Percentiles rank a stretch among this genome's conserved stretches.
Evolutionary conservation across 1,140 invertebrate species (phyloP).

Genomic region (Melitaea cinxia): DNA sequence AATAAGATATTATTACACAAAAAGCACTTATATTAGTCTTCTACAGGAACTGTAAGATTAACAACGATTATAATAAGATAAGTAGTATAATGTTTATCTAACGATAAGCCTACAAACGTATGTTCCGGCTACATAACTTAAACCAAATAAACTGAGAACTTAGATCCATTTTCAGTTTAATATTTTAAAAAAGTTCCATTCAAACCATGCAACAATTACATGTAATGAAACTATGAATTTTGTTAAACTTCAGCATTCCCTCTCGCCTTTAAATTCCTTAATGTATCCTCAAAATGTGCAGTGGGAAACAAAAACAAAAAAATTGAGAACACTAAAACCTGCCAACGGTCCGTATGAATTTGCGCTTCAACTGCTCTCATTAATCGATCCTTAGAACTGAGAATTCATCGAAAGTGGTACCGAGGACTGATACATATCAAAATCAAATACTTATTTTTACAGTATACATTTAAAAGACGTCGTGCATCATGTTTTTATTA

Average conservation of each 20-base stretch:
- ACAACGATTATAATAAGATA: neutral
- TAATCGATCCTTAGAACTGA: constrained; percentile 3
- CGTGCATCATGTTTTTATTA: no score
- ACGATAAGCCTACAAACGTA: neutral
- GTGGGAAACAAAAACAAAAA: constrained; percentile 32
- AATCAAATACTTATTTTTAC: no score
- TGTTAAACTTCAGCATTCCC: constrained; percentile 7
- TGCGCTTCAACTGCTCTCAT: constrained; percentile 27
- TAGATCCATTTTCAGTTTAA: neutral
- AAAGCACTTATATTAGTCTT: neutral
- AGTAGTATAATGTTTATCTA: neutral
- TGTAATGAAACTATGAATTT: neutral
- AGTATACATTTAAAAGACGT: no score
- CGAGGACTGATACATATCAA: no score
- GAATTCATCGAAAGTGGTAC: neutral
- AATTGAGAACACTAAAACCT: constrained; percentile 29
- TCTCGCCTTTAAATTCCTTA: constrained; percentile 29
- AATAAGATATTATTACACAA: neutral
- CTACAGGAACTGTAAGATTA: constrained; percentile 2
- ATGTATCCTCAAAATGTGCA: constrained; percentile 16
- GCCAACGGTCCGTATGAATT: constrained; percentile 28
- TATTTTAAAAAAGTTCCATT: neutral
- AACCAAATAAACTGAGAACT: no score
- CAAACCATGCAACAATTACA: neutral
- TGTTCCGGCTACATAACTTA: neutral